phyloP scores from a whole-genome alignment of 2,888 invertebrate genomes.

The Ephialtes manifestator region DNA sequence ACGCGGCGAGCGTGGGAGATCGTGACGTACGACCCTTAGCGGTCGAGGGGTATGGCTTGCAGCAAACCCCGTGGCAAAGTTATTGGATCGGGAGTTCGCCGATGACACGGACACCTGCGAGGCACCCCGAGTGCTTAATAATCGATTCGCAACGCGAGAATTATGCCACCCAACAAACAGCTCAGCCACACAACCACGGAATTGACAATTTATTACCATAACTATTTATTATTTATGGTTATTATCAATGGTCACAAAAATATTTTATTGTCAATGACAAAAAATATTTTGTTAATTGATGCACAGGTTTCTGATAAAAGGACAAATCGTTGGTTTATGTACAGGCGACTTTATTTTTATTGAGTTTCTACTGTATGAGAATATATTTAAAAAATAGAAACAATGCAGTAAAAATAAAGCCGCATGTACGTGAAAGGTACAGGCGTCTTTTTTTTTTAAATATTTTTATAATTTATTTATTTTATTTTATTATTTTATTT shows the following conservation, averaged over 20 bases:
- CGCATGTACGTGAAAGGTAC: too few relatives aligned
- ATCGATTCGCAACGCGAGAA: constrained; percentile 71
- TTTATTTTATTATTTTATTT: too few relatives aligned
- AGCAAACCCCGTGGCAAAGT: constrained; percentile 74
- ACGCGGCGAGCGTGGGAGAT: constrained; percentile 75
- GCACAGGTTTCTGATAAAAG: too few relatives aligned
- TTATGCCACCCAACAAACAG: constrained; percentile 58
- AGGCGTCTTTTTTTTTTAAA: too few relatives aligned
- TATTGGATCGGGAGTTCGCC: constrained; percentile 78
- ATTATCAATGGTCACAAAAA: constrained; percentile 10
- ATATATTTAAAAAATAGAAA: too few relatives aligned
- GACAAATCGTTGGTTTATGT: too few relatives aligned
- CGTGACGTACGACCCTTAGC: constrained; percentile 80
- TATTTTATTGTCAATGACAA: neutral
- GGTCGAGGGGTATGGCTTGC: constrained; percentile 64
- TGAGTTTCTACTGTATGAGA: too few relatives aligned
- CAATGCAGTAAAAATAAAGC: too few relatives aligned
- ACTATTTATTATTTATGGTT: constrained; percentile 50
- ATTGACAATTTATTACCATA: constrained; percentile 52
- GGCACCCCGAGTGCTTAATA: constrained; percentile 68
- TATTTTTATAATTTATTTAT: too few relatives aligned
- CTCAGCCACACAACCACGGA: constrained; percentile 57
- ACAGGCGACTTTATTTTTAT: too few relatives aligned
- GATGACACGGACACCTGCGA: constrained; percentile 77
- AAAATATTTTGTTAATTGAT: too few relatives aligned